Base-by-base conservation (phyloP, 1,140 invertebrate genomes). In the Drosophila arizonae region DNA sequence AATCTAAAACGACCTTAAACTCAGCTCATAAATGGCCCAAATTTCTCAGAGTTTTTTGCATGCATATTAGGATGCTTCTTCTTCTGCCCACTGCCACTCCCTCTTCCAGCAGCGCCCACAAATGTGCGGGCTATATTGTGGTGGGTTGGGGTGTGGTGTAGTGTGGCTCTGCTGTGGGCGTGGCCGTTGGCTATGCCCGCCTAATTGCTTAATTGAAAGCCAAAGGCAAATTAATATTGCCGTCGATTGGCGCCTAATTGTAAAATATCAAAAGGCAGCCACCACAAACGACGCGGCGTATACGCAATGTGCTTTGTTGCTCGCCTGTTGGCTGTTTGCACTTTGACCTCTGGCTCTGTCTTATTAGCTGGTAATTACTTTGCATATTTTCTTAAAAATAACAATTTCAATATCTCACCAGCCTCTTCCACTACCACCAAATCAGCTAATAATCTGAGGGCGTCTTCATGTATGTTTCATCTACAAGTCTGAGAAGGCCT, bases 201-300 rank as follows among this genome's bases (percentile, higher is more conserved):
- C 67, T 81, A 86, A 86, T 86, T 82, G 82, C 72, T 76, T 87
- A 82, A 87, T 86, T 86, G 72, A 82, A 86, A 86, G 79, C 79
- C 72, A 79, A 48, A 87, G 72, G 76, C 76, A 79, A 86, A 86
- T 87, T 87, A 87, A 87, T 87, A 87, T 87, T 87, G 79, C 61
- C 75, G 64, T 74, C 81, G 69, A 86, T 86, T 86, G 82, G 50
- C 79, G 72, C 72, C 79, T 88, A 82, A 87, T 88, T 87, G 81
- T 86, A 76, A 81, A 88, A 82, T 82, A 88, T 81, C 58, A 87
- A 87, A 73, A 74, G 82, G 41, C 77, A 51, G 11, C 50, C 54
- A 58, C 56, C 72, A 57, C 60, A 72, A 82, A 45, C 17, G 4
- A 48, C 9, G 10, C 73, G 45, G 76, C 79, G 82, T 88, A 82